phyloP scores from a whole-genome alignment of 2,888 invertebrate genomes.

The Hirtodrosophila duncani region DNA sequence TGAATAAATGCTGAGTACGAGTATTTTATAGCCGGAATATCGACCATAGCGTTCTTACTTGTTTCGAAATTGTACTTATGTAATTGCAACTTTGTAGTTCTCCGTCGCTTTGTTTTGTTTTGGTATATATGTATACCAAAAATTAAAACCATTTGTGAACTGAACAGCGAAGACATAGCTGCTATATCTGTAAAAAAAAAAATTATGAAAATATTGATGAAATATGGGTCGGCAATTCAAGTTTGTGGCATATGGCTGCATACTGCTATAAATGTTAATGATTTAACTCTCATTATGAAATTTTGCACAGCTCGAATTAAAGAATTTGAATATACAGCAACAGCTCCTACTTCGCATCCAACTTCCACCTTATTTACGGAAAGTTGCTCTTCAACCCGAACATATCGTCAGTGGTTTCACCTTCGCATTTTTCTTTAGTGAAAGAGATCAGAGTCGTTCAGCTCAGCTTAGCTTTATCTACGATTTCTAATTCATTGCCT shows the following conservation, averaged over 20 bases:
- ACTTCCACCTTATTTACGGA: too few species aligned
- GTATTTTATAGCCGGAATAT: too few species aligned
- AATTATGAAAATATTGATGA: background rate
- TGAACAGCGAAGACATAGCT: background rate
- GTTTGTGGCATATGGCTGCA: background rate
- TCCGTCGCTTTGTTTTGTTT: background rate
- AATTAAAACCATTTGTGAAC: background rate
- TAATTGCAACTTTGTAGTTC: constrained; percentile 1
- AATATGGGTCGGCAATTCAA: background rate
- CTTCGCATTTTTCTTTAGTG: too few species aligned
- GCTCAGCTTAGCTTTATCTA: too few species aligned
- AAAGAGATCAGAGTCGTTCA: too few species aligned
- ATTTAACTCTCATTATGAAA: background rate
- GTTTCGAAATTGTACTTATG: background rate
- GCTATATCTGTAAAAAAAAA: background rate
- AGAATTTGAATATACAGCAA: background rate
- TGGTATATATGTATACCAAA: background rate
- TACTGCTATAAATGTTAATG: background rate
- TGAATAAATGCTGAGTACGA: too few species aligned
- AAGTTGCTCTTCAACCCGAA: too few species aligned
- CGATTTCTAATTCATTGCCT: too few species aligned
- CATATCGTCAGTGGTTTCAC: too few species aligned
- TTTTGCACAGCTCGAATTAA: background rate
- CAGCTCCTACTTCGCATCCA: too few species aligned
- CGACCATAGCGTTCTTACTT: too few species aligned